These are phyloP conservation scores for Aphis gossypii DNA, from an alignment of 1,140 invertebrate genomes.

Conservation along the genomic window DNA sequence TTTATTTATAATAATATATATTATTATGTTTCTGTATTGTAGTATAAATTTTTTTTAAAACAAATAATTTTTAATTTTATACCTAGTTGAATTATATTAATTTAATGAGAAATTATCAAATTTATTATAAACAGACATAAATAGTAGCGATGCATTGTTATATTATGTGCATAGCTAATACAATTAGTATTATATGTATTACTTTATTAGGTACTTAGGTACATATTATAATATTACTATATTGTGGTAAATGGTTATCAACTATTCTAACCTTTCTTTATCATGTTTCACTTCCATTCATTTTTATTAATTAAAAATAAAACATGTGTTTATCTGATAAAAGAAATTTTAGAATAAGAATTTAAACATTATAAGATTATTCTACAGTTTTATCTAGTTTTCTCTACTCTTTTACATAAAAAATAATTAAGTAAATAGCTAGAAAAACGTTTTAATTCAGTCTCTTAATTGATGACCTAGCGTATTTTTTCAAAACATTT, in stretches of 20 bases:
- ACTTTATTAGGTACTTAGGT: neutral
- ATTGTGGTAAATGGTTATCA: slow-evolving; percentile 28
- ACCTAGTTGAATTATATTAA: neutral
- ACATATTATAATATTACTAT: neutral
- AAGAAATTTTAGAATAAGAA: neutral
- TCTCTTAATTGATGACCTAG: slow-evolving; percentile 1
- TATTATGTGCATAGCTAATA: neutral
- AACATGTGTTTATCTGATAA: slow-evolving; percentile 38
- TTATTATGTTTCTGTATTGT: neutral
- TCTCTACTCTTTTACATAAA: neutral
- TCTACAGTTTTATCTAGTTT: neutral
- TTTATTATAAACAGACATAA: neutral
- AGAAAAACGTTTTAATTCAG: neutral
- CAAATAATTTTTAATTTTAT: neutral
- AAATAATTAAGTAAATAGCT: neutral
- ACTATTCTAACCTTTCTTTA: slow-evolving; percentile 34
- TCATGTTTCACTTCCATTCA: neutral
- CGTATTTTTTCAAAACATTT: neutral
- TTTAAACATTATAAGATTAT: neutral
- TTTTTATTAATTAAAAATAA: slow-evolving; percentile 33
- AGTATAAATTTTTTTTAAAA: neutral
- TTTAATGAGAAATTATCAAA: neutral
- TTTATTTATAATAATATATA: neutral
- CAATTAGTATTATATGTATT: neutral
- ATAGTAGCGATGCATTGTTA: neutral